These are phyloP conservation scores for Archivesica marissinica DNA, from an alignment of 1,140 invertebrate species.

Conservation along the genomic window DNA sequence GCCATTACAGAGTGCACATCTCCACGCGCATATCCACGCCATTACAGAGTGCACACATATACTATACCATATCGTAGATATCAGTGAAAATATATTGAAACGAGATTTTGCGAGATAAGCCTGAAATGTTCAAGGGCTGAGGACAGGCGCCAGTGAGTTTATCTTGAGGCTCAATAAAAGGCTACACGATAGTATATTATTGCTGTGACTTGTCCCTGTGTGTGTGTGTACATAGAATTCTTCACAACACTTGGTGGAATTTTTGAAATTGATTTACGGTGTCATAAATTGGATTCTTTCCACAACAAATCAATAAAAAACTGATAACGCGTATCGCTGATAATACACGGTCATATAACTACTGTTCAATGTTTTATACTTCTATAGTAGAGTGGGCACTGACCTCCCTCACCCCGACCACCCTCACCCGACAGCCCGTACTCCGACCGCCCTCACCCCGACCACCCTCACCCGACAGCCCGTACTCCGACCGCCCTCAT, in stretches of 20 bases:
- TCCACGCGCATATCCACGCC: no score
- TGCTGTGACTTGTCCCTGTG: background rate
- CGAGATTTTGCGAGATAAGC: no score
- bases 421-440: background rate
- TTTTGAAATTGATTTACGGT: conserved; percentile 24
- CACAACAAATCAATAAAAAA: background rate
- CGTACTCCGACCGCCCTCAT: no score
- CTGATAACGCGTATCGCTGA: background rate
- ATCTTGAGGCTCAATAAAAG: background rate
- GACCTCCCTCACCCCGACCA: background rate
- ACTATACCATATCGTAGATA: no score
- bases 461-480: no score
- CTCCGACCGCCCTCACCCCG: no score
- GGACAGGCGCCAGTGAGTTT: background rate
- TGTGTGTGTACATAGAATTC: conserved; percentile 10
- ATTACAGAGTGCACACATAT: no score
- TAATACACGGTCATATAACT: background rate
- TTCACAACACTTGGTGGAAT: background rate
- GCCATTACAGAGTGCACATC: no score
- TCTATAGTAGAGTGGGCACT: background rate
- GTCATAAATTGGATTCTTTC: background rate
- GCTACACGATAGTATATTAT: background rate
- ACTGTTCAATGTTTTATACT: background rate
- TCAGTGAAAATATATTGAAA: no score
- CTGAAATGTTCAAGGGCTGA: background rate